Percentiles rank a stretch among this genome's conserved stretches.
These are phyloP conservation scores for Lymantria monacha DNA, from an alignment of 2,888 invertebrate species.

Conservation along the genomic window DNA sequence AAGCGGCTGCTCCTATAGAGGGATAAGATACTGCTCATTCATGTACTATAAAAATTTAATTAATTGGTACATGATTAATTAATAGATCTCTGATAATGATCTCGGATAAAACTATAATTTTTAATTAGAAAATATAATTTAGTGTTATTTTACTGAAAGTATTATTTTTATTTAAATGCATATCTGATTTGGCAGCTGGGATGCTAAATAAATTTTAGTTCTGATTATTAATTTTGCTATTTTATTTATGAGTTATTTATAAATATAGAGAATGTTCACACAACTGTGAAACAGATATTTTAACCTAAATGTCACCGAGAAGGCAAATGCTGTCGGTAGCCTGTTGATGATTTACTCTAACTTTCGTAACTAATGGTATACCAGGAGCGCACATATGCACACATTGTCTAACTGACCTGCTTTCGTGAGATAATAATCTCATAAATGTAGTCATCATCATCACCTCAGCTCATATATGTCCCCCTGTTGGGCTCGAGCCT, in stretches of 20 bases:
- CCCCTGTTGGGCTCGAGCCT: too few relatives aligned
- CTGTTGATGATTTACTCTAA: neutral
- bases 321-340: neutral
- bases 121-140: constrained; percentile 63
- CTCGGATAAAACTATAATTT: constrained; percentile 56
- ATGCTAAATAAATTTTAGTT: constrained; percentile 59
- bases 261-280: too few relatives aligned
- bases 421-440: too few relatives aligned
- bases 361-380: too few relatives aligned
- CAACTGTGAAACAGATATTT: too few relatives aligned
- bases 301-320: too few relatives aligned
- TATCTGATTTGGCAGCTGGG: constrained; percentile 46
- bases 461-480: too few relatives aligned
- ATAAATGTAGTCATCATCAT: too few relatives aligned
- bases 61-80: constrained; percentile 39
- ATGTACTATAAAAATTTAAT: constrained; percentile 22
- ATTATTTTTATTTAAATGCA: constrained; percentile 67
- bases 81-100: constrained; percentile 62
- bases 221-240: constrained; percentile 13
- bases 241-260: constrained; percentile 12
- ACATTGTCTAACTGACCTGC: too few relatives aligned
- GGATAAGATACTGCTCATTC: constrained; percentile 48
- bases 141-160: constrained; percentile 60
- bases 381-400: too few relatives aligned
- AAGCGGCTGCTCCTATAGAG: constrained; percentile 66